Evolutionary conservation across 2,797 vertebrate species (phyloP), one percentile per base, ranked within the genome.

Genomic region (Girardinus metallicus): DNA sequence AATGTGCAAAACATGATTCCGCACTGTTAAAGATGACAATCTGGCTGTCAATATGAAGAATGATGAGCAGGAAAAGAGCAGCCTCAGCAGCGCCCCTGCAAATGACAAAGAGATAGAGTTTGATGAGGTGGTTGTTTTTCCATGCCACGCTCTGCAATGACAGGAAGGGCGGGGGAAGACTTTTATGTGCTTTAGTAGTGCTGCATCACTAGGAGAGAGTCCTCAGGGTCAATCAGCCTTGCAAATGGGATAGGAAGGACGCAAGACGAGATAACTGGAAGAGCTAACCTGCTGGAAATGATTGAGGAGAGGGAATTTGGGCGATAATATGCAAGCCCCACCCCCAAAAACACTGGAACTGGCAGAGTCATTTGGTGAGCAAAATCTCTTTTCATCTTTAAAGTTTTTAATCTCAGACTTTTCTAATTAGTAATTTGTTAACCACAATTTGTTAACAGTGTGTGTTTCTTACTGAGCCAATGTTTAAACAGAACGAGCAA

Each of bases 211-310:
- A 41, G 76, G 85, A 92, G 85, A 86, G 88, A 93, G 89, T 92
- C 87, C 90, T 94, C 90, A 79, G 82, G 88, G 90, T 88, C 86
- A 88, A 91, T 93, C 91, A 88, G 87, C 88, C 87, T 90, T 80
- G 87, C 89, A 91, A 93, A 92, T 91, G 77, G 85, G 80, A 87
- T 83, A 85, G 80, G 90, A 91, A 93, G 84, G 93, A 89, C 82
- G 85, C 80, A 83, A 86, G 85, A 84, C 60, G 34, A 83, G 82
- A 85, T 74, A 83, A 86, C 46, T 84, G 81, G 79, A 82, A 44
- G 75, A 82, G 71, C 83, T 91, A 92, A 93, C 89, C 88, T 85
- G 77, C 87, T 88, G 83, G 88, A 93, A 92, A 92, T 87, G 86
- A 93, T 88, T 77, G 62, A 91, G 80, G 68, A 78, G 26, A 77